Conservation (phyloP, 2,888 invertebrate genomes). For the Xanthia togata region DNA sequence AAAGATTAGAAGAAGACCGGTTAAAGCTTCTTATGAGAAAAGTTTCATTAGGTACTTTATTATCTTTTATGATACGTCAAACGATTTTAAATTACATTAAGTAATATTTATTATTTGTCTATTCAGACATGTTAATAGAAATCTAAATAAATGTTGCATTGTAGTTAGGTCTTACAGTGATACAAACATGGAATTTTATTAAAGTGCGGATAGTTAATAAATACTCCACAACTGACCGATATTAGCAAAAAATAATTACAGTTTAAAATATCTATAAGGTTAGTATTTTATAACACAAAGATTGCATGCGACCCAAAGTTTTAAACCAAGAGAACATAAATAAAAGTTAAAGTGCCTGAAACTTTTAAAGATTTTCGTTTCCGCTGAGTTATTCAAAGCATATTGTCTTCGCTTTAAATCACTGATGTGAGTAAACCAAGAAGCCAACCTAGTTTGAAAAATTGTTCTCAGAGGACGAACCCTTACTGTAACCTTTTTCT, state of each 20-base stretch:
- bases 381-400: constrained; percentile 64
- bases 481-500: constrained; percentile 78
- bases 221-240: neutral
- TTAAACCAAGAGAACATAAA: constrained; percentile 48
- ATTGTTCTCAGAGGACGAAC: constrained; percentile 82
- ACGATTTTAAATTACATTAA: neutral
- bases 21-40: constrained; percentile 2
- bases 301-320: constrained; percentile 45
- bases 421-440: constrained; percentile 79
- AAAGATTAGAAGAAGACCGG: constrained; percentile 9
- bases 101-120: neutral
- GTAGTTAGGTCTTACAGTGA: neutral
- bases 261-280: neutral
- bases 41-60: neutral
- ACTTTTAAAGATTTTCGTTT: constrained; percentile 63
- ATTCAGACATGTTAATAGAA: neutral
- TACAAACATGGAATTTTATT: neutral
- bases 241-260: neutral
- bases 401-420: constrained; percentile 76
- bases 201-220: neutral
- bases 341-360: constrained; percentile 56
- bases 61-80: neutral
- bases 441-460: constrained; percentile 84
- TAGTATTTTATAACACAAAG: constrained; percentile 29
- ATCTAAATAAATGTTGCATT: neutral